Conservation (phyloP, 1,140 invertebrate species). For the Drosophila mayri region DNA sequence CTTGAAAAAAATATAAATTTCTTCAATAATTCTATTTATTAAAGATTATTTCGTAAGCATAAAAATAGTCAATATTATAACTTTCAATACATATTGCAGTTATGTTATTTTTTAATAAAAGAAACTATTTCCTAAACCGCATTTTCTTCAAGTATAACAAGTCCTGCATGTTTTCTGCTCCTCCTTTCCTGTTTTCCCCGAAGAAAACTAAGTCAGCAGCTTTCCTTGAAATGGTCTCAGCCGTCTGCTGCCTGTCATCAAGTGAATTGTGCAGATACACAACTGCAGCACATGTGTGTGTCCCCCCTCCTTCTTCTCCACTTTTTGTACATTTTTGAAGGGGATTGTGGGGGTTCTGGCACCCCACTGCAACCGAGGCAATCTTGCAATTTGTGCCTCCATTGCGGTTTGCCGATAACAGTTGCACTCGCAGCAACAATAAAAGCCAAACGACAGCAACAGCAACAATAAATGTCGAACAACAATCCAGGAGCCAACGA, state of each 20-base stretch:
- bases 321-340: constrained; percentile 5
- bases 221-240: constrained; percentile 23
- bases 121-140: neutral
- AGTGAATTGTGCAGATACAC: constrained; percentile 31
- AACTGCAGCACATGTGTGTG: constrained; percentile 20
- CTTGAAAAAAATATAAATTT: too few species aligned
- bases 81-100: too few species aligned
- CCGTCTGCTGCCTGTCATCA: constrained; percentile 27
- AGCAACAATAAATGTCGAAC: constrained; percentile 59
- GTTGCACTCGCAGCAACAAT: constrained; percentile 38
- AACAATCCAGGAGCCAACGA: constrained; percentile 37
- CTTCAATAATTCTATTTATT: too few species aligned
- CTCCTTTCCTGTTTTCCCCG: too few species aligned
- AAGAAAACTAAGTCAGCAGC: constrained; percentile 31
- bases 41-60: too few species aligned
- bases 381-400: constrained; percentile 53
- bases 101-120: too few species aligned
- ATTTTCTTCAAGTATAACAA: neutral
- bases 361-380: constrained; percentile 21
- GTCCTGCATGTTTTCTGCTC: too few species aligned
- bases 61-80: too few species aligned
- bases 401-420: constrained; percentile 66
- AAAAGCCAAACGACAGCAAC: constrained; percentile 41
- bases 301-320: too few species aligned
- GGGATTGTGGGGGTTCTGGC: neutral